Percentiles rank a stretch among this genome's conserved stretches.
Conservation (phyloP, 2,888 invertebrate species). For the Andrena bicolor region DNA sequence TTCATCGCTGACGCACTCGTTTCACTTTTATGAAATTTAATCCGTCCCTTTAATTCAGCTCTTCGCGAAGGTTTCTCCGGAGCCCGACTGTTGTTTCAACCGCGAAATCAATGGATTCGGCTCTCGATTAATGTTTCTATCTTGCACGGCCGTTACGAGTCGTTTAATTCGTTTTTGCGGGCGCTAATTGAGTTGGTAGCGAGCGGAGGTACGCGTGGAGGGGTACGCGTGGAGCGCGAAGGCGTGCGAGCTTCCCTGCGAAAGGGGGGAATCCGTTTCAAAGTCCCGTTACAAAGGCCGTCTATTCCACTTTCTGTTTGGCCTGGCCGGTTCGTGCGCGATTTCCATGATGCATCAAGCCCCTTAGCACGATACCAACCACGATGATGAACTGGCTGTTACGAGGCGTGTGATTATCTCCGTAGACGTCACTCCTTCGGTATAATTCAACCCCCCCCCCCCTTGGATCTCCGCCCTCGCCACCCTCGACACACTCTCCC, state of each 20-base stretch:
- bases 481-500: neutral
- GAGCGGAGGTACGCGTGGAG: constrained; percentile 40
- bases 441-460: constrained; percentile 74
- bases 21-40: constrained; percentile 27
- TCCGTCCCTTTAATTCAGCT: neutral
- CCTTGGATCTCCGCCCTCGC: constrained; percentile 53
- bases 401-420: constrained; percentile 82
- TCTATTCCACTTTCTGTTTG: constrained; percentile 61
- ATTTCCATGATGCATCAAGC: constrained; percentile 79
- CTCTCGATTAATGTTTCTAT: constrained; percentile 9
- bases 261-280: constrained; percentile 25
- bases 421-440: constrained; percentile 78
- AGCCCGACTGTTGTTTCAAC: neutral
- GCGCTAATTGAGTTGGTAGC: constrained; percentile 75
- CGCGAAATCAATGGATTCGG: constrained; percentile 1
- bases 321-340: constrained; percentile 73
- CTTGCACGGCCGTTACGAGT: constrained; percentile 20
- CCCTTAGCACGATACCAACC: constrained; percentile 78
- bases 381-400: constrained; percentile 80
- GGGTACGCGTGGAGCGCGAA: neutral
- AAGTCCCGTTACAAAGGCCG: constrained; percentile 32
- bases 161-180: constrained; percentile 61
- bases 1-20: neutral
- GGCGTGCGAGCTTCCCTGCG: constrained; percentile 16
- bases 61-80: neutral